Evolutionary conservation across 2,888 invertebrate genomes (phyloP).

Genomic region (Cheilosia vulpina): DNA sequence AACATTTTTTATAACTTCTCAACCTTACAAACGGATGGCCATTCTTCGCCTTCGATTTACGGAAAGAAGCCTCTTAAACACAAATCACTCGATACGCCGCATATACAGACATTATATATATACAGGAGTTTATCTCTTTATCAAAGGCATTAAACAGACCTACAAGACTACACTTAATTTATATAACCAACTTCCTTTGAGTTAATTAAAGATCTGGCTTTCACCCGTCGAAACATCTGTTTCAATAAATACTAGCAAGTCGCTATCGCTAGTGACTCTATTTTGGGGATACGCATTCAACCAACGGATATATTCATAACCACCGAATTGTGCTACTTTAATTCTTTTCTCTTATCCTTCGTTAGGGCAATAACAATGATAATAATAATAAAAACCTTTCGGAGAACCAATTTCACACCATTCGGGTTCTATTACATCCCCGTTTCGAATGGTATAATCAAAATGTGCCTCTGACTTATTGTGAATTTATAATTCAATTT

Average conservation of each 20-base stretch:
- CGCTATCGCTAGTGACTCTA: too few relatives aligned
- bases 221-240: slow-evolving; percentile 66
- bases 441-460: slow-evolving; percentile 75
- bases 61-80: too few relatives aligned
- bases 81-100: too few relatives aligned
- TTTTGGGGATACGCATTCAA: slow-evolving; percentile 28
- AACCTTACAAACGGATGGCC: too few relatives aligned
- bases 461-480: slow-evolving; percentile 75
- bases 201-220: slow-evolving; percentile 66
- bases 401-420: slow-evolving; percentile 75
- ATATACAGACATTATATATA: not conserved
- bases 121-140: not conserved
- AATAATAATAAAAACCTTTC: slow-evolving; percentile 74
- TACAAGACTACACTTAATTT: slow-evolving; percentile 15
- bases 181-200: slow-evolving; percentile 25
- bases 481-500: slow-evolving; percentile 76
- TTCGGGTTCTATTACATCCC: slow-evolving; percentile 74
- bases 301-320: slow-evolving; percentile 68
- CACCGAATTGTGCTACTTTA: slow-evolving; percentile 66
- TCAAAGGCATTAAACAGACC: slow-evolving; percentile 2
- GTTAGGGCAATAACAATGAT: slow-evolving; percentile 62
- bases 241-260: slow-evolving; percentile 64
- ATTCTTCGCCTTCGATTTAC: too few relatives aligned
- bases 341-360: slow-evolving; percentile 50
- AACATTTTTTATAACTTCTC: too few relatives aligned